These are phyloP conservation scores for Sander lucioperca DNA, from an alignment of 2,113 vertebrate genomes.

Conservation along the genomic window DNA sequence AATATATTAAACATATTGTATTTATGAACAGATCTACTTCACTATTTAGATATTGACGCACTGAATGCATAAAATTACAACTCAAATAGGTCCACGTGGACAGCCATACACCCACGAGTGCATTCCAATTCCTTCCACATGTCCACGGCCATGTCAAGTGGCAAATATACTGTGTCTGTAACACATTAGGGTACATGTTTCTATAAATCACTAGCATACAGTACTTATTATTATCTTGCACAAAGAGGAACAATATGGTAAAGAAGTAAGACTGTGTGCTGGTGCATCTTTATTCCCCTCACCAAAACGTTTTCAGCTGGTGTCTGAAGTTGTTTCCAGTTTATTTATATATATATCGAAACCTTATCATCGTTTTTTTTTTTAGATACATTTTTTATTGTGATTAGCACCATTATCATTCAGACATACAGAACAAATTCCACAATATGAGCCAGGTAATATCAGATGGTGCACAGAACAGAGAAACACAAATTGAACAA, in stretches of 20 bases:
- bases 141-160: slow-evolving; percentile 18
- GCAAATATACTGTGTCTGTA: slow-evolving; percentile 43
- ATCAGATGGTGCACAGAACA: too few relatives aligned
- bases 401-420: too few relatives aligned
- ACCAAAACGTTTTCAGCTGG: background rate
- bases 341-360: background rate
- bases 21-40: background rate
- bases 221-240: background rate
- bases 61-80: slow-evolving; percentile 11
- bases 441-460: too few relatives aligned
- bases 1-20: background rate
- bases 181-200: slow-evolving; percentile 32
- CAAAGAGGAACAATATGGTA: slow-evolving; percentile 54
- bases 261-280: background rate
- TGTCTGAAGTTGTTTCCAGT: background rate
- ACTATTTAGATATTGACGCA: background rate
- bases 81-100: background rate
- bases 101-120: background rate
- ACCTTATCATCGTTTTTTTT: background rate
- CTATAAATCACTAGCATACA: slow-evolving; percentile 35
- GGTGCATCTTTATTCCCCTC: background rate
- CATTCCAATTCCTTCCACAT: slow-evolving; percentile 6
- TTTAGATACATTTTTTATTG: too few relatives aligned
- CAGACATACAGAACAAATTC: too few relatives aligned
- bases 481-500: too few relatives aligned